phyloP scores from a whole-genome alignment of 2,113 vertebrate species.

The Anoplopoma fimbria region DNA sequence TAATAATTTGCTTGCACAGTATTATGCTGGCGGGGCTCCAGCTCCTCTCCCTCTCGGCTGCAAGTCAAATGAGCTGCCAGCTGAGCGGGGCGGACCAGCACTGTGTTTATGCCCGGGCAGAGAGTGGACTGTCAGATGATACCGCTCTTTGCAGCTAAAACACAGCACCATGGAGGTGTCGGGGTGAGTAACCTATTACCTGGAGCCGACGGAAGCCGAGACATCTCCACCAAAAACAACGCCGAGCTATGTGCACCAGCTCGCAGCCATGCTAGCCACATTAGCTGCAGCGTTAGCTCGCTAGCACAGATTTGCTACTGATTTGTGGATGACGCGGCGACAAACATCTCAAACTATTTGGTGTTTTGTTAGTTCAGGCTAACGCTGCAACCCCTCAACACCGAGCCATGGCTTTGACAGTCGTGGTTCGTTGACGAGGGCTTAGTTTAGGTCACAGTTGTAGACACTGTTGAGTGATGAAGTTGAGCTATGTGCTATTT shows the following conservation, averaged over 20 bases:
- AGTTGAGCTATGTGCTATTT: slow-evolving; percentile 37
- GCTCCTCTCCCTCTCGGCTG: neutral
- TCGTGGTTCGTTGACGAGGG: too few species aligned
- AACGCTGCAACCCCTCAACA: neutral
- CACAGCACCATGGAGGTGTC: slow-evolving; percentile 6
- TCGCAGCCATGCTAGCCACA: slow-evolving; percentile 31
- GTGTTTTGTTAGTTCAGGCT: neutral
- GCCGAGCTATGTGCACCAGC: neutral
- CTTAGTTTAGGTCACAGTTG: neutral
- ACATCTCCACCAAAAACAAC: neutral
- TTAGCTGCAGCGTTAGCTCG: slow-evolving; percentile 61
- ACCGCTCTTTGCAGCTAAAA: neutral
- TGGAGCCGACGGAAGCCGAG: neutral
- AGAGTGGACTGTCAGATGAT: slow-evolving; percentile 19
- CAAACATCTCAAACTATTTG: slow-evolving; percentile 51
- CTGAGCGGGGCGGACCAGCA: slow-evolving; percentile 14
- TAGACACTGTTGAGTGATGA: slow-evolving; percentile 3
- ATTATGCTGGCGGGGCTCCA: neutral
- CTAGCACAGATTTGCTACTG: slow-evolving; percentile 57
- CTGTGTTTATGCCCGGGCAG: slow-evolving; percentile 14
- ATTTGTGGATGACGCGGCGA: slow-evolving; percentile 53
- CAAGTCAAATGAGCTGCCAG: slow-evolving; percentile 18
- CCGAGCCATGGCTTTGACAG: neutral
- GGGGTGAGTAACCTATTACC: slow-evolving; percentile 12
- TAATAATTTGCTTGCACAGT: neutral